phyloP scores from a whole-genome alignment of 2,888 invertebrate species.

The Chaetoderma sp. region DNA sequence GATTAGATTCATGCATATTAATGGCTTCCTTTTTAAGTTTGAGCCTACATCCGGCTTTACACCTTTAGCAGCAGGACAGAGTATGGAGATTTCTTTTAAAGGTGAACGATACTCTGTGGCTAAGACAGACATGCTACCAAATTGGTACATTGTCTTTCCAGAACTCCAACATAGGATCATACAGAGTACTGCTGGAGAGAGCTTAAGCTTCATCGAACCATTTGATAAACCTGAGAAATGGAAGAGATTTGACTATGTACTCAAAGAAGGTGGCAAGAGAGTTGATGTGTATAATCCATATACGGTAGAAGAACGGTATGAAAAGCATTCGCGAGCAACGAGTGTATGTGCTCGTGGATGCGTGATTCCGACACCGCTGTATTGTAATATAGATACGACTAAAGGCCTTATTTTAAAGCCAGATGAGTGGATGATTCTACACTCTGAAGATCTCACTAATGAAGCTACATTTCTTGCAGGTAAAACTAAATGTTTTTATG shows the following conservation, averaged over 20 bases:
- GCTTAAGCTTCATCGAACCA: conserved; percentile 49
- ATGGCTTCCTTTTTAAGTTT: conserved; percentile 54
- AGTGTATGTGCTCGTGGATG: conserved; percentile 16
- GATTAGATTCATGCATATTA: conserved; percentile 49
- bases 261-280: conserved; percentile 36
- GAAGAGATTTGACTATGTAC: conserved; percentile 55
- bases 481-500: no score
- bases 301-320: conserved; percentile 47
- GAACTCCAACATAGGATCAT: conserved; percentile 47
- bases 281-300: conserved; percentile 52
- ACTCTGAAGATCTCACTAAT: conserved; percentile 24
- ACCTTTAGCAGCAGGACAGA: conserved; percentile 44
- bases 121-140: conserved; percentile 55
- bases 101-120: conserved; percentile 57
- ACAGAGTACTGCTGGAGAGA: conserved; percentile 50
- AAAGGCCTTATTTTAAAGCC: conserved; percentile 24
- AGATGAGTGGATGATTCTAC: conserved; percentile 39
- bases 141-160: conserved; percentile 53
- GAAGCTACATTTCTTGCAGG: conserved; percentile 25
- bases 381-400: conserved; percentile 23
- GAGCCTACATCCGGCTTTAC: conserved; percentile 48
- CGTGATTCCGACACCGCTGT: conserved; percentile 49
- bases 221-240: conserved; percentile 54
- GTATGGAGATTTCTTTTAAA: conserved; percentile 43
- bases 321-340: conserved; percentile 32